Evolutionary conservation across 2,888 invertebrate genomes (phyloP).

Genomic region (Pristionchus fissidentatus): DNA sequence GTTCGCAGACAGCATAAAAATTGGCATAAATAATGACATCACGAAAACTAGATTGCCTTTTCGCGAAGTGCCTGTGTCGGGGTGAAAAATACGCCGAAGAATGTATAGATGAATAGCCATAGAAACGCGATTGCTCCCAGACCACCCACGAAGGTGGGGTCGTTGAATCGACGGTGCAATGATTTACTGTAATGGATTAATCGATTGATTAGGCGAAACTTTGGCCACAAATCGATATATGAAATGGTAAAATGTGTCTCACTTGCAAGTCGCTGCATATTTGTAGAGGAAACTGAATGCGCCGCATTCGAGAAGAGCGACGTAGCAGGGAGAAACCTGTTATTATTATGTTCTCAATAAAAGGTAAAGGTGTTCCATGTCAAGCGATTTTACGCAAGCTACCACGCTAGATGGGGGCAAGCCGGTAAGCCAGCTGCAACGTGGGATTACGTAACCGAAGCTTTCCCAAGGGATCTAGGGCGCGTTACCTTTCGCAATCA

Average conservation of each 20-base stretch:
- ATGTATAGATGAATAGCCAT: not conserved
- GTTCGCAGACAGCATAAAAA: no score
- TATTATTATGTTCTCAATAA: not conserved
- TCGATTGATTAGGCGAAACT: not conserved
- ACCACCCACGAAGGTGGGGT: not conserved
- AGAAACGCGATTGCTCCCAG: not conserved
- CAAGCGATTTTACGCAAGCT: no score
- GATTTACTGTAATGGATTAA: not conserved
- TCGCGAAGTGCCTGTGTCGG: not conserved
- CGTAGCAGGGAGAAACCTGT: slow-evolving; percentile 29
- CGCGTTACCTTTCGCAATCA: no score
- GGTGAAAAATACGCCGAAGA: not conserved
- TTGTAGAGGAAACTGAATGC: slow-evolving; percentile 44
- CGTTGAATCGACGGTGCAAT: not conserved
- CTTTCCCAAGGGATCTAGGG: no score
- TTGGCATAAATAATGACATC: no score
- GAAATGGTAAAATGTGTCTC: not conserved
- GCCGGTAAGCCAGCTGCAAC: no score
- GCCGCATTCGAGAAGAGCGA: not conserved
- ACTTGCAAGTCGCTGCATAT: slow-evolving; percentile 40
- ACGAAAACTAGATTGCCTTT: no score
- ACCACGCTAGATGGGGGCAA: no score
- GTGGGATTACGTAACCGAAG: no score
- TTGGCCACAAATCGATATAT: not conserved
- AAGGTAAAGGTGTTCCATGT: no score